Base-by-base conservation (phyloP, 2,113 vertebrate genomes). In the Etia nguti region DNA sequence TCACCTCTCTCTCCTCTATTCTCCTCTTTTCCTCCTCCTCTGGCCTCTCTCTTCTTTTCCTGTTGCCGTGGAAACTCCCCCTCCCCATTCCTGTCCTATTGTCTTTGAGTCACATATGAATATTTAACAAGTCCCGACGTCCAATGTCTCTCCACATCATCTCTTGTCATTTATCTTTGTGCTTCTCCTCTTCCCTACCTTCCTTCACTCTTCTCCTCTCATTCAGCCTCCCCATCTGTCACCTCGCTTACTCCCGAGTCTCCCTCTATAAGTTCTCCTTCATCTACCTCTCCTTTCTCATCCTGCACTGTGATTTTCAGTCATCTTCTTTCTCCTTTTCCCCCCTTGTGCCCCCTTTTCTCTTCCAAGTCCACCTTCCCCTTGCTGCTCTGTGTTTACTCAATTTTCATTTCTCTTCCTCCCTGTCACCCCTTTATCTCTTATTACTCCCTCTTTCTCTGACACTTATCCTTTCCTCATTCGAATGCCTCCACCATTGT, bases 101-200 rank as follows among this genome's bases (percentile, higher is more conserved):
- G 82, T 92, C 92, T 91, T 83, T 89, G 88, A 88, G 84, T 88
- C 43, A 15, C 38, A 80, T 68, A 88, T 92, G 88, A 94, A 93
- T 94, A 94, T 93, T 93, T 92, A 93, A 93, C 85, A 54, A 82
- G 75, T 57, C 60, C 79, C 6, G 6, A 50, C 10, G 54, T 92
- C 91, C 84, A 12, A 60, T 12, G 10, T 86, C 86, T 59, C 79
- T 86, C 68, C 68, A 79, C 62, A 83, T 93, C 75, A 82, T 82
- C 36, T 62, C 55, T 79, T 60, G 81, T 87, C 88, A 1, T 91
- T 90, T 82, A 56, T 86, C 77, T 88, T 77, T n/a, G 62, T 18
- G 4, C 80, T 68, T 75, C 15, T 81, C 68, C 79, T 80, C 83
- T 26, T 43, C 54, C 12, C 62, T 16, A n/a, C 31, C 18, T 46